Base-by-base conservation (phyloP, 2,113 vertebrate species). In the Chunga burmeisteri region DNA sequence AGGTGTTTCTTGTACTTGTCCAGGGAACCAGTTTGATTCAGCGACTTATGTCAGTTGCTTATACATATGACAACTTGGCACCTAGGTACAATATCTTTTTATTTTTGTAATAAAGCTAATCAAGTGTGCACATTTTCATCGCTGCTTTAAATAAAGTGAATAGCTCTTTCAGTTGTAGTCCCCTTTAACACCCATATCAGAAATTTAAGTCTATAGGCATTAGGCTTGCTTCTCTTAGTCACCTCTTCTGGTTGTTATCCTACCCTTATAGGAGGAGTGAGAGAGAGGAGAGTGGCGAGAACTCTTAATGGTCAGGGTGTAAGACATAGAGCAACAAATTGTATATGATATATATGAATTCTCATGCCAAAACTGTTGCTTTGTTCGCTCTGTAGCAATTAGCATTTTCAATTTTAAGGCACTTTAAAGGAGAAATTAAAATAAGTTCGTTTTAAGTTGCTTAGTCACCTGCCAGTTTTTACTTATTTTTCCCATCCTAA, bases 11-110 rank as follows among this genome's bases (percentile, higher is more conserved):
- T 96, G 98, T 99, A 96, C 99, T 99, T 78, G 99, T 99, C 82
- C 99, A 99, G 97, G 99, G 99, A 88, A 99, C 99, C 97, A 99
- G 98, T 98, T 98, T 99, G 98, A 99, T 99, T 98, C 99, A 99
- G 93, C 98, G 99, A 80, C 97, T 99, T 97, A 99, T 99, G 98
- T 99, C 99, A 91, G 99, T 99, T 98, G 99, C 99, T 94, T 99
- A 99, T 98, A 99, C 99, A 13, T 99, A 99, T 89, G 99, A 99
- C 98, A 99, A 99, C 98, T 98, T 99, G 81, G 99, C 99, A 68
- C 99, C 99, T 98, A 99, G 99, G 99, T 99, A 98, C 96, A 97
- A 96, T 88, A 94, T 97, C 90, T 97, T 97, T 95, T 95, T 97
- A 44, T 95, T 72, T 97, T 85, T 97, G 46, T 94, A 92, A 78